Percentiles rank a stretch among this genome's conserved stretches.
phyloP scores from a whole-genome alignment of 1,140 invertebrate species.

The Eupeodes corollae region DNA sequence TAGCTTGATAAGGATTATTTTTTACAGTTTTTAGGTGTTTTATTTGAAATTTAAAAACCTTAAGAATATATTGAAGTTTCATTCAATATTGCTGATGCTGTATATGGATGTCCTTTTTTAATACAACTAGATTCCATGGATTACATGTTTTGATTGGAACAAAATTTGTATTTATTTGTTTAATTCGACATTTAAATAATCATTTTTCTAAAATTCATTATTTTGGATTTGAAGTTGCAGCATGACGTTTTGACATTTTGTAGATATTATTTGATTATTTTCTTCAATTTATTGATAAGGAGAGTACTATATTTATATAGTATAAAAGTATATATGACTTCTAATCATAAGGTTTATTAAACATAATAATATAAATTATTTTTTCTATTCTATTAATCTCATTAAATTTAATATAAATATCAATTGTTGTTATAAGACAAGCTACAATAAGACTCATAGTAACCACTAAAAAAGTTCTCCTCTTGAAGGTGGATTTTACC shows the following conservation, averaged over 20 bases:
- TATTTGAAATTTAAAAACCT: conserved; percentile 42
- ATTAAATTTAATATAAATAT: conserved; percentile 35
- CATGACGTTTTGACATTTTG: conserved; percentile 67
- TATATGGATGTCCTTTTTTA: conserved; percentile 59
- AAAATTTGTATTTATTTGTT: conserved; percentile 46
- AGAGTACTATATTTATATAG: conserved; percentile 47
- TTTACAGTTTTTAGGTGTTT: conserved; percentile 46
- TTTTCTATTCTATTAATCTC: conserved; percentile 29
- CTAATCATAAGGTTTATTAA: conserved; percentile 52
- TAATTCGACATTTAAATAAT: conserved; percentile 40
- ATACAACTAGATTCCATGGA: conserved; percentile 61
- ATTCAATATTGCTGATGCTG: conserved; percentile 49
- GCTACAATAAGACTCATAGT: conserved; percentile 40
- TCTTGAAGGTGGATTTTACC: conserved; percentile 53
- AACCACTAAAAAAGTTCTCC: conserved; percentile 47
- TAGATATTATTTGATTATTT: conserved; percentile 62
- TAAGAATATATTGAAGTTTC: conserved; percentile 44
- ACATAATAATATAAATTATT: conserved; percentile 45
- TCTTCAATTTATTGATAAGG: conserved; percentile 57
- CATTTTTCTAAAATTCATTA: conserved; percentile 51
- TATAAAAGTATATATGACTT: conserved; percentile 58
- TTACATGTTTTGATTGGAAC: conserved; percentile 59
- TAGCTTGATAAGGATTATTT: conserved; percentile 41
- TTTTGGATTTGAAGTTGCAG: conserved; percentile 56
- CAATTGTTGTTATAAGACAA: conserved; percentile 40